Conservation (phyloP, 2,888 invertebrate species). For the Psylliodes chrysocephalus region DNA sequence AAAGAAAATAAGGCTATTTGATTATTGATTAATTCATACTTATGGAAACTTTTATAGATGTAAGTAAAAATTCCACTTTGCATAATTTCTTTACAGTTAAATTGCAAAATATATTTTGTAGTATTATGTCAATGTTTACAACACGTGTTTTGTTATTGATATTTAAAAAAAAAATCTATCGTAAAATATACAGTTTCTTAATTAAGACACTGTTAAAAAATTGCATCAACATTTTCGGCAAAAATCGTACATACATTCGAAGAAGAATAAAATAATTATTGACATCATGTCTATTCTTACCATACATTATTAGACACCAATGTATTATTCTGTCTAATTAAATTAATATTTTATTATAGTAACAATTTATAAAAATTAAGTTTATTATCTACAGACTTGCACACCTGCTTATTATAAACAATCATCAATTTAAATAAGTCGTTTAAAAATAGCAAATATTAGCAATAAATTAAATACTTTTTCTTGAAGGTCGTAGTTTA, state of each 20-base stretch:
- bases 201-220: too few relatives aligned
- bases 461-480: slow-evolving; percentile 40
- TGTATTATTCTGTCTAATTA: slow-evolving; percentile 31
- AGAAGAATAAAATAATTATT: neutral
- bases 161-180: too few relatives aligned
- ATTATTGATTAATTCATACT: too few relatives aligned
- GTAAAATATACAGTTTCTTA: too few relatives aligned
- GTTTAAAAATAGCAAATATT: slow-evolving; percentile 41
- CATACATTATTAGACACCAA: neutral
- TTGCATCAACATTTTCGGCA: neutral
- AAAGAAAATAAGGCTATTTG: too few relatives aligned
- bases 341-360: slow-evolving; percentile 36
- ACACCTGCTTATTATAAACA: slow-evolving; percentile 44
- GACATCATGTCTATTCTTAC: slow-evolving; percentile 23
- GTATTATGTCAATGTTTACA: too few relatives aligned
- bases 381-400: slow-evolving; percentile 34
- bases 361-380: slow-evolving; percentile 36
- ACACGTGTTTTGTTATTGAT: too few relatives aligned
- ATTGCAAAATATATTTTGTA: too few relatives aligned
- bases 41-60: too few relatives aligned
- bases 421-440: slow-evolving; percentile 40
- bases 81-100: too few relatives aligned
- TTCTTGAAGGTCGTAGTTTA: slow-evolving; percentile 35
- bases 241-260: too few relatives aligned
- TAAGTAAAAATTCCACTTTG: too few relatives aligned